Evolutionary conservation across 2,797 vertebrate genomes (phyloP).

Genomic region (Taenioides sp.): DNA sequence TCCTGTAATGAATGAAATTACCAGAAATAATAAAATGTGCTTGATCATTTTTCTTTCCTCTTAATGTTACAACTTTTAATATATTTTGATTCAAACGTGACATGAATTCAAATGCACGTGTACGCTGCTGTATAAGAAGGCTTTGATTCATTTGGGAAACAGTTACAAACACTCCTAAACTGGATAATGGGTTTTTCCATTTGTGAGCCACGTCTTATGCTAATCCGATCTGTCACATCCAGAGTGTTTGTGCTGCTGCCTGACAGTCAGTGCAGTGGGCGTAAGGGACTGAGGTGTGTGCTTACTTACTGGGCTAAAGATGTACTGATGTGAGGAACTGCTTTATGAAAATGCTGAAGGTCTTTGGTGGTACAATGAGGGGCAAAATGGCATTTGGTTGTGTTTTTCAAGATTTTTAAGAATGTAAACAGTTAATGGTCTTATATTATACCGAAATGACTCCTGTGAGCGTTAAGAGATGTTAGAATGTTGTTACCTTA

Average conservation of each 20-base stretch:
- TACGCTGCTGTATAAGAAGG: constrained; percentile 10
- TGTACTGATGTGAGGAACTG: neutral
- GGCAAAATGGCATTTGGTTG: neutral
- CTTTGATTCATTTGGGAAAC: constrained; percentile 50
- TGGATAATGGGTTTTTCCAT: constrained; percentile 58
- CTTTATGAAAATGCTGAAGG: neutral
- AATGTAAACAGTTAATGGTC: too few relatives aligned
- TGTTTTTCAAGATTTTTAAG: neutral
- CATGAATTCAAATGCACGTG: constrained; percentile 50
- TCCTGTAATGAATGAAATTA: neutral
- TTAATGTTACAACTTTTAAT: neutral
- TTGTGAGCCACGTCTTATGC: constrained; percentile 59
- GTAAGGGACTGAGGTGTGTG: constrained; percentile 11
- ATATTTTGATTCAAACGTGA: constrained; percentile 32
- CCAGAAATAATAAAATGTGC: neutral
- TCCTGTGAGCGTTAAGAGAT: too few relatives aligned
- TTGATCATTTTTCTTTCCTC: neutral
- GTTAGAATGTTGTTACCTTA: too few relatives aligned
- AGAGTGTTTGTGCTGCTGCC: constrained; percentile 60
- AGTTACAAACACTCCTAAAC: constrained; percentile 48
- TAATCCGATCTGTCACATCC: constrained; percentile 63
- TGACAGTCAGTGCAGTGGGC: constrained; percentile 39
- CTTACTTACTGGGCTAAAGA: neutral
- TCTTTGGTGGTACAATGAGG: neutral
- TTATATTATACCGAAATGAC: too few relatives aligned